These are phyloP conservation scores for Pelvicachromis taeniatus DNA, from an alignment of 2,113 vertebrate genomes.

Conservation along the genomic window DNA sequence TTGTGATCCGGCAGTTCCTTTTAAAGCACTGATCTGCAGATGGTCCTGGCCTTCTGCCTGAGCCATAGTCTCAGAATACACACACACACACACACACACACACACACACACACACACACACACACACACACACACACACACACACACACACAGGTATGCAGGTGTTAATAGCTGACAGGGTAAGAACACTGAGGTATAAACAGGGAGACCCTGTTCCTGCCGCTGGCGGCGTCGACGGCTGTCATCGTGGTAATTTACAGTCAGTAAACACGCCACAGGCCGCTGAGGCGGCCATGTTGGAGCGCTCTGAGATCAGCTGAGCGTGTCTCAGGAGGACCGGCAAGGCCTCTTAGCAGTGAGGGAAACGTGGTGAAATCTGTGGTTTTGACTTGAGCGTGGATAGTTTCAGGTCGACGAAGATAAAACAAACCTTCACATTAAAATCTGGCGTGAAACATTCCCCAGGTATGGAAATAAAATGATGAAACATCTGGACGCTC, in stretches of 20 bases:
- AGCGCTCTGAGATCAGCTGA: neutral
- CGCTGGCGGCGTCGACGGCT: neutral
- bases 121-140: neutral
- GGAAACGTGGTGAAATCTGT: neutral
- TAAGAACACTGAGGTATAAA: neutral
- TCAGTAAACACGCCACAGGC: neutral
- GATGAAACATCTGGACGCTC: neutral
- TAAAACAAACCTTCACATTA: neutral
- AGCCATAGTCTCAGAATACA: constrained; percentile 19
- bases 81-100: constrained; percentile 5
- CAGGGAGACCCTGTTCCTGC: neutral
- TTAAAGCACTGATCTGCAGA: constrained; percentile 60
- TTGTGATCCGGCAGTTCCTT: constrained; percentile 53
- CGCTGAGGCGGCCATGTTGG: neutral
- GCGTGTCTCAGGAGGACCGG: neutral
- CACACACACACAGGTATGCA: neutral
- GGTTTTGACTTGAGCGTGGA: neutral
- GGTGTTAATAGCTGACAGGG: neutral
- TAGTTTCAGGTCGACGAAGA: neutral
- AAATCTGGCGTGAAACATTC: neutral
- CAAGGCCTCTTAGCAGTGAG: neutral
- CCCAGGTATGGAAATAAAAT: neutral
- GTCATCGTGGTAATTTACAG: neutral
- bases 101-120: neutral
- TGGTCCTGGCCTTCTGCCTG: constrained; percentile 42